phyloP scores from a whole-genome alignment of 2,888 invertebrate species.

The Netelia melanura region DNA sequence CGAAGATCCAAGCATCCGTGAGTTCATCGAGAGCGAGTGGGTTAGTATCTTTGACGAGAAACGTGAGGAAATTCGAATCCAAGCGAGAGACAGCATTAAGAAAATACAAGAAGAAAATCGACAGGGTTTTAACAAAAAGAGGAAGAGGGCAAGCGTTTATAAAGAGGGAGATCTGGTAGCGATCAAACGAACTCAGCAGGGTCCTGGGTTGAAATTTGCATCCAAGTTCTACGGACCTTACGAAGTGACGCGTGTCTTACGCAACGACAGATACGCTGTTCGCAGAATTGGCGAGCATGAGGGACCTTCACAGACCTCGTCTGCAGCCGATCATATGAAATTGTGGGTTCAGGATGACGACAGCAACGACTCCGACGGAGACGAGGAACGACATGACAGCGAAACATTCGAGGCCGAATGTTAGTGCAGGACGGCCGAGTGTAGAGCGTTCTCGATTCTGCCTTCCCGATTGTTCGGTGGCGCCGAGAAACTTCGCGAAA shows the following conservation, averaged over 20 bases:
- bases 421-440: no score
- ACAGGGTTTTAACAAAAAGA: slow-evolving; percentile 62
- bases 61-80: slow-evolving; percentile 58
- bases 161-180: slow-evolving; percentile 63
- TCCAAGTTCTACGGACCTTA: slow-evolving; percentile 68
- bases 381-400: no score
- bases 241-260: slow-evolving; percentile 67
- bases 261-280: slow-evolving; percentile 79
- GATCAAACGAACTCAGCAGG: slow-evolving; percentile 66
- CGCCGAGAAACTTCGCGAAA: no score
- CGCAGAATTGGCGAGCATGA: slow-evolving; percentile 75
- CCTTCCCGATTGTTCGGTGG: no score
- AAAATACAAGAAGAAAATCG: no score
- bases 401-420: no score
- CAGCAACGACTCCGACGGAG: no score
- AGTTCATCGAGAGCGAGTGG: slow-evolving; percentile 69
- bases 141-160: slow-evolving; percentile 55
- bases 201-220: slow-evolving; percentile 63
- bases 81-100: slow-evolving; percentile 62
- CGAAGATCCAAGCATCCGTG: slow-evolving; percentile 61
- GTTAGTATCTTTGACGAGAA: slow-evolving; percentile 60
- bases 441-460: no score
- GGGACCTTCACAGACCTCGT: slow-evolving; percentile 74
- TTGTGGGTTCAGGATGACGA: no score
- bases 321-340: slow-evolving; percentile 72